These are phyloP conservation scores for Muntiacus reevesi DNA, from an alignment of 2,113 vertebrate genomes.

Conservation along the genomic window DNA sequence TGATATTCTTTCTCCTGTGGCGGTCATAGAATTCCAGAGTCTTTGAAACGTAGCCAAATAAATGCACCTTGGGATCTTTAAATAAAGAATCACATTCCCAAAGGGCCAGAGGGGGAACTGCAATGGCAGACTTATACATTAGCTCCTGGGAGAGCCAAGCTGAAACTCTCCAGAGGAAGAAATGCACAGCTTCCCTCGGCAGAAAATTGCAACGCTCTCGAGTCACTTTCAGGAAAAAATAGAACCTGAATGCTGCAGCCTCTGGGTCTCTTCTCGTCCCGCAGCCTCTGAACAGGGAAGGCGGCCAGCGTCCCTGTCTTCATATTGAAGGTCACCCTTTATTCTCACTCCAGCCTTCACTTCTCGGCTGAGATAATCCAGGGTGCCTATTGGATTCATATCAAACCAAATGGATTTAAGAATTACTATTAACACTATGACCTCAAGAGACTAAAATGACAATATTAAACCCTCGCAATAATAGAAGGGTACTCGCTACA, in stretches of 20 bases:
- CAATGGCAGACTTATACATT: accelerated
- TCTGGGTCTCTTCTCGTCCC: not conserved
- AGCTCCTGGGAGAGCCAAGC: not conserved
- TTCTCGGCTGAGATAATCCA: not conserved
- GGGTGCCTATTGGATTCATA: not conserved
- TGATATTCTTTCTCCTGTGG: not conserved
- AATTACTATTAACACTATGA: not conserved
- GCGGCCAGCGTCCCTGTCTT: not conserved
- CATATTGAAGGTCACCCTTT: not conserved
- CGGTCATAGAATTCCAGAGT: not conserved
- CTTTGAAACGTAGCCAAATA: not conserved
- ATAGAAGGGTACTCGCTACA: not conserved
- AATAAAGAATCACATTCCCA: not conserved
- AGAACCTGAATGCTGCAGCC: accelerated
- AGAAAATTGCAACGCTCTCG: accelerated
- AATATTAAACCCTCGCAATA: not conserved
- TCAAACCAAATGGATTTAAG: not conserved
- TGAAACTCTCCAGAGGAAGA: not conserved
- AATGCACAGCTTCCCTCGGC: not conserved
- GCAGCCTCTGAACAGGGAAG: not conserved
- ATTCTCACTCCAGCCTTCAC: not conserved
- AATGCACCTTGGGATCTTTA: not conserved
- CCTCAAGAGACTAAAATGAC: not conserved
- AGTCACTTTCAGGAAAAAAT: not conserved
- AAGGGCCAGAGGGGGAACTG: not conserved